These are phyloP conservation scores for Scleropages formosus DNA, from an alignment of 2,797 vertebrate species.

Conservation along the genomic window DNA sequence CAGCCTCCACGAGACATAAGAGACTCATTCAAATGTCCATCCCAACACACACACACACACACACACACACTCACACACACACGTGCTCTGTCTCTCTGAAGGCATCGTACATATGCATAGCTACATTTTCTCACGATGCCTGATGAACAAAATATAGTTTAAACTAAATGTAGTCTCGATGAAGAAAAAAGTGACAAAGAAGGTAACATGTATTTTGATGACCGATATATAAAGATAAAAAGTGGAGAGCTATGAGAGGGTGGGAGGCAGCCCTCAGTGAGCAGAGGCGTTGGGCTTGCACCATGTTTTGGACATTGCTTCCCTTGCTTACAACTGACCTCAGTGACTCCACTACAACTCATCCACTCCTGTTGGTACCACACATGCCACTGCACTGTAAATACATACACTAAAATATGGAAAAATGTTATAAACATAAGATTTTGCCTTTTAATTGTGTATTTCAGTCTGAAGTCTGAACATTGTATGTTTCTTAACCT, in stretches of 20 bases:
- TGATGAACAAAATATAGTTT: not conserved
- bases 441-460: not conserved
- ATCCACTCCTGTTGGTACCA: slow-evolving; percentile 10
- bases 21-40: slow-evolving; percentile 26
- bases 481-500: not conserved
- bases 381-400: slow-evolving; percentile 33
- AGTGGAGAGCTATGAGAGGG: slow-evolving; percentile 23
- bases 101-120: not conserved
- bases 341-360: slow-evolving; percentile 35
- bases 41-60: slow-evolving; percentile 45
- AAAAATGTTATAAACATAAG: slow-evolving; percentile 20
- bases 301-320: slow-evolving; percentile 32
- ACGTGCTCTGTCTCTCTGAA: not conserved
- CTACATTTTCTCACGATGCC: not conserved
- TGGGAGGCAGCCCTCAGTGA: slow-evolving; percentile 24
- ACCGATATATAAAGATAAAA: not conserved
- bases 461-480: not conserved
- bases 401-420: not conserved
- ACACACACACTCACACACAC: slow-evolving; percentile 22
- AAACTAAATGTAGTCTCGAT: not conserved
- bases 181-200: not conserved
- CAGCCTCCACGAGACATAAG: not conserved
- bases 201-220: not conserved
- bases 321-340: slow-evolving; percentile 18
- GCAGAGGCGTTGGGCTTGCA: slow-evolving; percentile 30